Evolutionary conservation across 2,888 invertebrate genomes (phyloP), one percentile per base, ranked within the genome.

Genomic region (Drosophila subquinaria): DNA sequence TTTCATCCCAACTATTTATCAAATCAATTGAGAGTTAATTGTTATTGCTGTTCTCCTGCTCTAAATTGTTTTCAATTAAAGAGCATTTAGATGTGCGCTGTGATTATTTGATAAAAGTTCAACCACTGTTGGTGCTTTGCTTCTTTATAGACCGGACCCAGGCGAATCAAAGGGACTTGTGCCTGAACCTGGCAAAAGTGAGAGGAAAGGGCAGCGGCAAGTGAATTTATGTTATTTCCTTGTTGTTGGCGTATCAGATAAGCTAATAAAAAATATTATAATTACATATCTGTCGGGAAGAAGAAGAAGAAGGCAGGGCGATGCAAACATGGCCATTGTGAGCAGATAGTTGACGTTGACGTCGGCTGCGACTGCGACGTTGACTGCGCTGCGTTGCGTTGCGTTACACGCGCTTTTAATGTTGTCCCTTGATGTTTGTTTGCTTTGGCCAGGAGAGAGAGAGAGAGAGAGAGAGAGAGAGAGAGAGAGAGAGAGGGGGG

Each of bases 201-300:
- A 30, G 2, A 55, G 65, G 27, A 27, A 27, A 1, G 50, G 65
- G 68, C 42, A 53, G 55, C 35, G 63, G 64, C 68, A 66, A 63
- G 63, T 70, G 74, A 92, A 92, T 92, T 91, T 91, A 92, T 91
- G 90, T 90, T 89, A 83, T 91, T 91, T 91, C 80, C 81, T 88
- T 89, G 85, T 88, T 87, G 72, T 84, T 89, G 84, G 80, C 86
- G 64, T 88, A 91, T 91, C 92, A 92, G 92, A 92, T 92, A 91
- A 92, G 91, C 90, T 90, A 91, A 92, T 91, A 91, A 91, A 92
- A 91, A 91, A 92, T 91, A 90, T 92, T 92, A 91, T 92, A 92
- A 92, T 92, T 92, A 92, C 89, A 84, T 88, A 86, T 84, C 80
- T 80, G 82, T 76, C 78, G 79, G 69, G 69, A 76, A 43, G 69